Base-by-base conservation (phyloP, 37 sponge, comb jelly and placozoan species). In the Corticium candelabrum region DNA sequence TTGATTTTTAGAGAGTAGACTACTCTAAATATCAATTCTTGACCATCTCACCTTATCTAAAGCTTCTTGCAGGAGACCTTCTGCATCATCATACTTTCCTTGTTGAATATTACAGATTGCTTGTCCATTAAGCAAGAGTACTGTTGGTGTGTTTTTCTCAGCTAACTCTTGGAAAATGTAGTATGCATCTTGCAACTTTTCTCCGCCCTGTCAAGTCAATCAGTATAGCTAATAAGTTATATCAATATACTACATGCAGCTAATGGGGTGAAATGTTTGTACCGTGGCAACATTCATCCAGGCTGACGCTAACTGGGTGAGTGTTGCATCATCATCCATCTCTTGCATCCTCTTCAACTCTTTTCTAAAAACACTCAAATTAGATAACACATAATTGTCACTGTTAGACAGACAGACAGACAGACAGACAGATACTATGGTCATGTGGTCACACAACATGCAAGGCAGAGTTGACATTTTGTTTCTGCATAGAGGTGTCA, bases 111-210 rank as follows among this genome's bases (percentile, higher is more conserved):
- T 79, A 74, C 91, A 90, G 68, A 81, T 72, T 43, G 96, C 96
- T 86, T 93, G 78, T 29, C 73, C 5, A 32, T 70, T 4, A 7
- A 99, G 87, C 5, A 99, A 83, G n/a, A 90, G 84, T 5, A 91
- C 87, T 39, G 99, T 99, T 74, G 99, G 74, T 2, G 80, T 86
- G 79, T 90, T 87, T 80, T 94, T 94, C 82, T 99, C 99, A 21
- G 87, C 89, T 82, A 94, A 84, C 76, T 99, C 99, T 77, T 94
- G 95, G 84, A 88, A 99, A 34, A 92, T 92, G 78, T 99, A 99
- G 84, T 79, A 94, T 29, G 96, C 92, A 37, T 96, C 96, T 37
- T 92, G 96, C 41, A 83, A 83, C 81, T 91, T 96, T 69, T 92
- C 96, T 27, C 90, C 96, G 0, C 96, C 96, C 83, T 82, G 31